phyloP scores from a whole-genome alignment of 2,113 vertebrate species.

The Sitta europaea region DNA sequence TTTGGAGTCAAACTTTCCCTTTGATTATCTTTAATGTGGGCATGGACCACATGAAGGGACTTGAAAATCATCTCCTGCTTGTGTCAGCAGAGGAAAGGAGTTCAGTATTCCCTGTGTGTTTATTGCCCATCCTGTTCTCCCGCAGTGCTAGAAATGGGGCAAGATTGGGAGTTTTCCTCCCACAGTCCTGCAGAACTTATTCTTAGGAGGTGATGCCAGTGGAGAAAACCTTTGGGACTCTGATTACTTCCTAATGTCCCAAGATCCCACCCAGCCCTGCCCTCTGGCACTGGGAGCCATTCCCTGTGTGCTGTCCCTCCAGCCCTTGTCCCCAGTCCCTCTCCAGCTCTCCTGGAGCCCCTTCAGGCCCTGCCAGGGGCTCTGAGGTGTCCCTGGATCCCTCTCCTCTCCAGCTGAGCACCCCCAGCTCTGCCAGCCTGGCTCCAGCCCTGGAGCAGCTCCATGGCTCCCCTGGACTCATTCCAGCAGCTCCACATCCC shows the following conservation, averaged over 20 bases:
- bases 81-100: background rate
- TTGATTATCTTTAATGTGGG: background rate
- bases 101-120: background rate
- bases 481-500: background rate
- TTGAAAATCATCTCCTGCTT: background rate
- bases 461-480: fast-evolving
- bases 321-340: background rate
- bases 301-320: background rate
- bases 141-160: background rate
- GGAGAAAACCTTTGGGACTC: background rate
- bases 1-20: background rate
- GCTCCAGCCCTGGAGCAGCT: background rate
- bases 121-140: background rate
- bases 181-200: background rate
- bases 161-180: background rate
- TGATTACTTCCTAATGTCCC: background rate
- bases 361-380: background rate
- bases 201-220: too few species aligned
- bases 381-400: background rate
- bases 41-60: background rate
- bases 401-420: fast-evolving
- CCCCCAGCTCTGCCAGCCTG: background rate
- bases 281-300: background rate
- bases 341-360: background rate
- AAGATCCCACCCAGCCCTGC: background rate